Evolutionary conservation across 1,140 invertebrate genomes (phyloP), one percentile per base, ranked within the genome.

Genomic region (Drosophila arawakana): DNA sequence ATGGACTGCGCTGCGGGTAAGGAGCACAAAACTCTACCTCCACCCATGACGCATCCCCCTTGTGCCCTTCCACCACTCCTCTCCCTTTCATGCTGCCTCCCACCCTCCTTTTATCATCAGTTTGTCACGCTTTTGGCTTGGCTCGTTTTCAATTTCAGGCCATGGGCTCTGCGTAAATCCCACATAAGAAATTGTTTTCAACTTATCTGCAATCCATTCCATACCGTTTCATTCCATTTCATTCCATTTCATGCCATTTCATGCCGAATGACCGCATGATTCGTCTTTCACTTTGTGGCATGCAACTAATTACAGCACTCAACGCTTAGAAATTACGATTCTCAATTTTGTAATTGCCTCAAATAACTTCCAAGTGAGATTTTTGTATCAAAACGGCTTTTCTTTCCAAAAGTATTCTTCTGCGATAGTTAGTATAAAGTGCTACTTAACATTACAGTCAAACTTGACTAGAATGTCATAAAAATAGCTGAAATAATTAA

Each of bases 111-210:
- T 2, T 4, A 55, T 57, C 54, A 15, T 11, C 54, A 54, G 30
- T 54, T 49, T 30, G 50, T 55, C 62, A 65, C 62, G 62, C 62
- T 41, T 55, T 65, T 52, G 34, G 55, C 52, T 57, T 65, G 80
- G 63, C 67, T 78, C 61, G 62, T 71, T 88, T 85, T 78, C 80
- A 86, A 86, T 86, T 86, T 88, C 80, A 80, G 61, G 46, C 73
- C 73, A 71, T 62, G 66, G 71, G 58, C 73, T 39, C 63, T 58
- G 76, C 59, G 49, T 58, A 86, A 86, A 86, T 86, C 82, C 82
- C 76, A 80, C 68, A 77, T 88, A 88, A 86, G 82, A 86, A 88
- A 80, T 88, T 83, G 82, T 88, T 82, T 88, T 82, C 73, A 55
- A 82, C 68, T 77, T 83, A 83, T 83, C 81, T 76, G 43, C 43